Percentiles rank a stretch among this genome's conserved stretches.
These are phyloP conservation scores for Triplophysa yarkandensis DNA, from an alignment of 2,797 vertebrate genomes.

Conservation along the genomic window DNA sequence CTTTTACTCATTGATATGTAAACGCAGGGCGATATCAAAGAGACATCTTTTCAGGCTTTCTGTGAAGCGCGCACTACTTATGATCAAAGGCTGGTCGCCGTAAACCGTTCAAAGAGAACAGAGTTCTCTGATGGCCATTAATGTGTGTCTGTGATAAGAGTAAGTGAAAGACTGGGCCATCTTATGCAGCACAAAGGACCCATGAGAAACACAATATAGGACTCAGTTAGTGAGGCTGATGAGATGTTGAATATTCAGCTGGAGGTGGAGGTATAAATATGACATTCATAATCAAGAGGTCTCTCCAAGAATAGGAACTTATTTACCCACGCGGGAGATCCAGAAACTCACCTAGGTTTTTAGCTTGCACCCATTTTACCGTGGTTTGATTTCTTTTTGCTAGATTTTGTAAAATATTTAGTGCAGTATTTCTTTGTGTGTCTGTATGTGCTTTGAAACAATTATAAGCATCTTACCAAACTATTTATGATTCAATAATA, in stretches of 20 bases:
- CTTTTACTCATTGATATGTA: conserved; percentile 63
- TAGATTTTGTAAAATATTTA: neutral
- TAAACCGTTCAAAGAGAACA: conserved; percentile 62
- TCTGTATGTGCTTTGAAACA: neutral
- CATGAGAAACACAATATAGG: conserved; percentile 50
- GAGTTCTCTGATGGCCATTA: conserved; percentile 61
- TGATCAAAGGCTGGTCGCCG: conserved; percentile 60
- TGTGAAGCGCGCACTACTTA: conserved; percentile 60
- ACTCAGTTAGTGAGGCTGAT: conserved; percentile 51
- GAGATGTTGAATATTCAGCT: conserved; percentile 53
- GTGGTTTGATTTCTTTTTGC: neutral
- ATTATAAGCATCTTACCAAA: too few relatives aligned
- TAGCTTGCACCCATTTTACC: neutral
- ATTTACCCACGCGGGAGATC: conserved; percentile 28
- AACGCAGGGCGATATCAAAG: conserved; percentile 62
- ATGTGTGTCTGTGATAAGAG: conserved; percentile 60
- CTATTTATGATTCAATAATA: neutral
- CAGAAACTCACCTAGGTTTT: conserved; percentile 27
- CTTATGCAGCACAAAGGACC: conserved; percentile 53
- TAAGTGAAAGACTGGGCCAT: conserved; percentile 58
- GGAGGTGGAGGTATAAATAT: conserved; percentile 52
- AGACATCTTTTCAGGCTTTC: conserved; percentile 57
- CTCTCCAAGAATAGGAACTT: conserved; percentile 35
- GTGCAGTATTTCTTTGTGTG: too few relatives aligned
- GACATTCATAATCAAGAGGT: conserved; percentile 39